phyloP scores from a whole-genome alignment of 2,113 vertebrate species.

The Piprites chloris region DNA sequence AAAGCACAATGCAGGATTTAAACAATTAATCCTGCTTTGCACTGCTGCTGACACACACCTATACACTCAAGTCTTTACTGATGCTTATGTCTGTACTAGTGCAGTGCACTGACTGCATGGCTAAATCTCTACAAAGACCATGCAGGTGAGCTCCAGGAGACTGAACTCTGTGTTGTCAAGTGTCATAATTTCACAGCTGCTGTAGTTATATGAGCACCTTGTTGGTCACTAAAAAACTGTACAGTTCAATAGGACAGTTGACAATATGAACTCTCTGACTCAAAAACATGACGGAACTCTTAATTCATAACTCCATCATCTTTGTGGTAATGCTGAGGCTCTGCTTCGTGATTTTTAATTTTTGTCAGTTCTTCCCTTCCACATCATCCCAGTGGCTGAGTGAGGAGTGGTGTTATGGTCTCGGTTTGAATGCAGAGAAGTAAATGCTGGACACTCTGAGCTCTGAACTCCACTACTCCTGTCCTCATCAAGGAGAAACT shows the following conservation, averaged over 20 bases:
- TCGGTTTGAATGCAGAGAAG: neutral
- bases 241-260: neutral
- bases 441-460: neutral
- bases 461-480: neutral
- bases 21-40: neutral
- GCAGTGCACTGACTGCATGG: neutral
- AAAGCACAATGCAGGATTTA: neutral
- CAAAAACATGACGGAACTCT: neutral
- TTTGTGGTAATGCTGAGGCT: neutral
- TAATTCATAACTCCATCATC: neutral
- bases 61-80: neutral
- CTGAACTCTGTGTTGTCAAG: neutral
- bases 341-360: neutral
- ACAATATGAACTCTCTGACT: neutral
- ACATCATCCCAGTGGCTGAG: neutral
- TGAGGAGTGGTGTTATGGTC: neutral
- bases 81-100: accelerated
- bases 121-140: neutral
- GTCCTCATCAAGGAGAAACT: neutral
- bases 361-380: neutral
- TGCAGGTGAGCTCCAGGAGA: neutral
- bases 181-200: neutral
- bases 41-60: neutral
- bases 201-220: neutral
- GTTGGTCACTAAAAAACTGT: neutral